phyloP scores from a whole-genome alignment of 1,140 invertebrate species.

The Drosophila ironensis region DNA sequence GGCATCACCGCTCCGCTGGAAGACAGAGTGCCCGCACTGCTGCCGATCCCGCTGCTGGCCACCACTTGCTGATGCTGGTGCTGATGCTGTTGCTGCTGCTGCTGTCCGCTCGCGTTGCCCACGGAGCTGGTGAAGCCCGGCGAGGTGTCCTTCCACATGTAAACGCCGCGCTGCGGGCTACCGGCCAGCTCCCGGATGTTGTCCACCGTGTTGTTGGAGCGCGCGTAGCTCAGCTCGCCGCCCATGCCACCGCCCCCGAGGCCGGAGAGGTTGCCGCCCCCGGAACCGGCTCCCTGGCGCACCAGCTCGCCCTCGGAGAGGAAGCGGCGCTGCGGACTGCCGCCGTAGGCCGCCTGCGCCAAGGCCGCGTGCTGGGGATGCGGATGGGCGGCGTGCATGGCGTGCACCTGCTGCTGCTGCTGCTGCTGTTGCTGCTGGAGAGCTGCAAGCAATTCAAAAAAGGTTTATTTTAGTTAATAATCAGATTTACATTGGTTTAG shows the following conservation, averaged over 20 bases:
- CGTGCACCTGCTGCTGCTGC: constrained; percentile 27
- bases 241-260: constrained; percentile 78
- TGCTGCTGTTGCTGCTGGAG: constrained; percentile 61
- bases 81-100: constrained; percentile 29
- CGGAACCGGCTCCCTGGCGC: constrained; percentile 87
- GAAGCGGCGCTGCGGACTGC: constrained; percentile 91
- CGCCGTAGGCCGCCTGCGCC: constrained; percentile 78
- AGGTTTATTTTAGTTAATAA: too few relatives aligned
- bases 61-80: constrained; percentile 28
- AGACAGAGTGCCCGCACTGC: constrained; percentile 74
- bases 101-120: constrained; percentile 7
- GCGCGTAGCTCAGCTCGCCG: constrained; percentile 83
- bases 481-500: too few relatives aligned
- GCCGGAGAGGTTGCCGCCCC: too few relatives aligned
- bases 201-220: constrained; percentile 86
- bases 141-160: constrained; percentile 92
- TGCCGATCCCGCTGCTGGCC: constrained; percentile 58
- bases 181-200: constrained; percentile 90
- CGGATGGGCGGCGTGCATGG: constrained; percentile 40
- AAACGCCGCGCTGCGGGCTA: constrained; percentile 91
- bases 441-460: too few relatives aligned
- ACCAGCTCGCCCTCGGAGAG: constrained; percentile 92
- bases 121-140: constrained; percentile 62
- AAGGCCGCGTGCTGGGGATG: constrained; percentile 55
- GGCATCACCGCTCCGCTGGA: constrained; percentile 63